A percentile compares a stretch with the other conserved stretches of the same genome.
Conservation (phyloP, 2,113 vertebrate genomes). For the Formicarius rufipectus region DNA sequence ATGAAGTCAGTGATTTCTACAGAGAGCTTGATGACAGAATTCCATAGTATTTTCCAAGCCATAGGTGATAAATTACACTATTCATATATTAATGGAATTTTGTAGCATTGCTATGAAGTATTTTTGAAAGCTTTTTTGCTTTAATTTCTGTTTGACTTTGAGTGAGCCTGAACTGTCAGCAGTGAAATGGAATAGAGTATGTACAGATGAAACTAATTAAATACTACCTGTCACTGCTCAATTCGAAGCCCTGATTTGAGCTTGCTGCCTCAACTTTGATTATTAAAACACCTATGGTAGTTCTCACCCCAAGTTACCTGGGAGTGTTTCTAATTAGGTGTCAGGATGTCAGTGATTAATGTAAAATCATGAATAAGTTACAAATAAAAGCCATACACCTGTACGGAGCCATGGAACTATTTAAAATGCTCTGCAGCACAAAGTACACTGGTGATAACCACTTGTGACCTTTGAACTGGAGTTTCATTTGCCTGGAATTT, state of each 20-base stretch:
- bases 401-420: background rate
- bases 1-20: background rate
- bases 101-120: background rate
- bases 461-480: slow-evolving; percentile 6
- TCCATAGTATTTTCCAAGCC: background rate
- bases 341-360: slow-evolving; percentile 64
- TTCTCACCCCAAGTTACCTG: slow-evolving; percentile 28
- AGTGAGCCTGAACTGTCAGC: background rate
- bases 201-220: slow-evolving; percentile 36
- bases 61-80: background rate
- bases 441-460: background rate
- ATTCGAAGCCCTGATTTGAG: background rate
- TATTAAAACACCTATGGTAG: slow-evolving; percentile 5
- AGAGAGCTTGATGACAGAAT: background rate
- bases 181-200: background rate
- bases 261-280: slow-evolving; percentile 33
- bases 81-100: background rate
- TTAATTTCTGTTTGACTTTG: slow-evolving; percentile 27
- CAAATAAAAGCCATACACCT: slow-evolving; percentile 1
- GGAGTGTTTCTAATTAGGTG: slow-evolving; percentile 54
- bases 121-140: slow-evolving; percentile 30
- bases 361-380: slow-evolving; percentile 51
- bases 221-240: background rate
- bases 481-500: background rate
- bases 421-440: background rate